Evolutionary conservation across 64 coral and sea anemone genomes (phyloP).

Genomic region (Dendrophyllia cribrosa): DNA sequence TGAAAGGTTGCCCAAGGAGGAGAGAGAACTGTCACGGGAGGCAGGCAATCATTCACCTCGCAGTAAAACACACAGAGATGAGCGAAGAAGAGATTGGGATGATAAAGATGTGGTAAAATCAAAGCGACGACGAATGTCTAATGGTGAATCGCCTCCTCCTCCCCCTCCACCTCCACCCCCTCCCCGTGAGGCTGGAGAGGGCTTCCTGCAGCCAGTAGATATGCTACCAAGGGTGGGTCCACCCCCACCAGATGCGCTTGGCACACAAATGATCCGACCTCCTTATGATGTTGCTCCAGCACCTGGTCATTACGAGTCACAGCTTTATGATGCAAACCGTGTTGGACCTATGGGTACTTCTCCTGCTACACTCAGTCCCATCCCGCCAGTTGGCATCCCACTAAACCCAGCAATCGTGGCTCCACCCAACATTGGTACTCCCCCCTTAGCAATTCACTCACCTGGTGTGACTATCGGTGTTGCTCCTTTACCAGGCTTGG

Average conservation of each 20-base stretch:
- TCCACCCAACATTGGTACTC: slow-evolving; percentile 20
- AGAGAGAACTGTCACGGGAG: slow-evolving; percentile 51
- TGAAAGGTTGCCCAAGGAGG: slow-evolving; percentile 64
- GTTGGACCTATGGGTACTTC: slow-evolving; percentile 31
- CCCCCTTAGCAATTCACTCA: slow-evolving; percentile 52
- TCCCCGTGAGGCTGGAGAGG: slow-evolving; percentile 47
- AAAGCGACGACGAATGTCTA: slow-evolving; percentile 63
- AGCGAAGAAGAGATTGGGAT: slow-evolving; percentile 63
- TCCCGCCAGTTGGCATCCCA: slow-evolving; percentile 1
- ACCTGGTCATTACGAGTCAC: slow-evolving; percentile 26
- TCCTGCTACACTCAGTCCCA: slow-evolving; percentile 12
- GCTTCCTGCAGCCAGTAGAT: neutral
- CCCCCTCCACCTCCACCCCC: slow-evolving; percentile 91
- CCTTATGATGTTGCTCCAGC: slow-evolving; percentile 49
- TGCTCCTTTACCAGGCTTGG: neutral
- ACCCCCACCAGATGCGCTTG: neutral
- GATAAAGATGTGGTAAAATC: slow-evolving; percentile 57
- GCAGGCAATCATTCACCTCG: slow-evolving; percentile 31
- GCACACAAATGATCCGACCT: slow-evolving; percentile 6
- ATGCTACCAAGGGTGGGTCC: neutral
- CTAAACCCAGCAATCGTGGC: neutral
- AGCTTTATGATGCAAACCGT: slow-evolving; percentile 19
- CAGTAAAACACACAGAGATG: slow-evolving; percentile 69
- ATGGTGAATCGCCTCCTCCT: slow-evolving; percentile 90
- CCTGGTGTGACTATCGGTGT: neutral